phyloP scores from a whole-genome alignment of 2,888 invertebrate genomes.

The Xanthia icteritia region DNA sequence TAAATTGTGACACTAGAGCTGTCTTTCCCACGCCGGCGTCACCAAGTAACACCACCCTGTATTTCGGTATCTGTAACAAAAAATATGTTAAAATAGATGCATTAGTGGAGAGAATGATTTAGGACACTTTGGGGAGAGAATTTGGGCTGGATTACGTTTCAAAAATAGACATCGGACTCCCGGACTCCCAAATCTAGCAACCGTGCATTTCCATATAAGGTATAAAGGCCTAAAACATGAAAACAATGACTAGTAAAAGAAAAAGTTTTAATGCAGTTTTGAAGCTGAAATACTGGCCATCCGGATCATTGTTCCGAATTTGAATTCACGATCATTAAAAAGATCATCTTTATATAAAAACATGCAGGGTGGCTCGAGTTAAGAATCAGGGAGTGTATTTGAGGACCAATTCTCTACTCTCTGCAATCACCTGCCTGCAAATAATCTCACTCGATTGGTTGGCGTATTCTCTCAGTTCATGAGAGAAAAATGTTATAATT shows the following conservation, averaged over 20 bases:
- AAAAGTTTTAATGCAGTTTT: background rate
- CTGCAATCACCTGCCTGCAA: no score
- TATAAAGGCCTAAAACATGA: background rate
- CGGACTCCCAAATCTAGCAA: background rate
- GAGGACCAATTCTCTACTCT: background rate
- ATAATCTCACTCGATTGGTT: background rate
- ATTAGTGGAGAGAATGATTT: constrained; percentile 9
- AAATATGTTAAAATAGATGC: constrained; percentile 20
- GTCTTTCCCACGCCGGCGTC: constrained; percentile 97
- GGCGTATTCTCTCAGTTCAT: background rate
- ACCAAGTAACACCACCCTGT: constrained; percentile 95
- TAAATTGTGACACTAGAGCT: constrained; percentile 97
- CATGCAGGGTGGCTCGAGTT: background rate
- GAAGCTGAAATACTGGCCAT: background rate
- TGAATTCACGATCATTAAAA: background rate
- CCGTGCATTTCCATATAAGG: background rate
- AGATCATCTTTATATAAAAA: background rate
- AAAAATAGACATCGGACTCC: background rate
- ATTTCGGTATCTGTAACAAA: constrained; percentile 90
- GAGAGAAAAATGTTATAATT: background rate
- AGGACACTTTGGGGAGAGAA: background rate
- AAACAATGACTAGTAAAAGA: background rate
- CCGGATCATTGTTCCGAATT: background rate
- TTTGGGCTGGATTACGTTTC: background rate
- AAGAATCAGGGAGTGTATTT: background rate